Percentiles rank a stretch among this genome's conserved stretches.
Evolutionary conservation across 1,140 invertebrate species (phyloP).

Genomic region (Hyles vespertilio): DNA sequence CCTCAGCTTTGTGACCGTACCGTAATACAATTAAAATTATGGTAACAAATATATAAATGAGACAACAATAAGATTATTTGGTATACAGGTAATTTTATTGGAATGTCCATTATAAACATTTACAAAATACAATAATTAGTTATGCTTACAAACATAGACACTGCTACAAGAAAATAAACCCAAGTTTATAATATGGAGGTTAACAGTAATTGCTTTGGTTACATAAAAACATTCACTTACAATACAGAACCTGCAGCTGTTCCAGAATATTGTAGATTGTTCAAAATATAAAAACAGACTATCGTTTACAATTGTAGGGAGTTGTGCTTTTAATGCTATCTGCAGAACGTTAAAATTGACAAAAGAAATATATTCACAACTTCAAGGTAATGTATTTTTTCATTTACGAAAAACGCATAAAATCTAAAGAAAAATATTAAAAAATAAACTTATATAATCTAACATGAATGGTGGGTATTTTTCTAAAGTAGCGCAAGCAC

Average conservation of each 20-base stretch:
- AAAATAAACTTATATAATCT: conserved; percentile 21
- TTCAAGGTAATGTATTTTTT: too few relatives aligned
- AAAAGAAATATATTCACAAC: too few relatives aligned
- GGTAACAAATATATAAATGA: conserved; percentile 22
- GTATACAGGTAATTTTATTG: conserved; percentile 62
- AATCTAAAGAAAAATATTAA: not conserved
- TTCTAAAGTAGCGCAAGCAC: too few relatives aligned
- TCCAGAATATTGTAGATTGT: not conserved
- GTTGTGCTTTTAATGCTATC: too few relatives aligned
- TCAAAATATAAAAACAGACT: not conserved
- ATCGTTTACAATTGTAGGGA: not conserved
- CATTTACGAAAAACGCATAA: too few relatives aligned
- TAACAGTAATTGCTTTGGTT: conserved; percentile 59
- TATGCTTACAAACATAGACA: conserved; percentile 18
- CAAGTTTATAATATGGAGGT: conserved; percentile 51
- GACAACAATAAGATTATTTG: conserved; percentile 33
- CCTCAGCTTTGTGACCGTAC: too few relatives aligned
- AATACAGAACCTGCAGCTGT: too few relatives aligned
- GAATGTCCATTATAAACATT: conserved; percentile 60
- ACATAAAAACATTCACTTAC: conserved; percentile 2
- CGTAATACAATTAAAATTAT: too few relatives aligned
- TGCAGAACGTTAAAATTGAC: too few relatives aligned
- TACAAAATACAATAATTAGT: conserved; percentile 41
- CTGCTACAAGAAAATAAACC: conserved; percentile 29
- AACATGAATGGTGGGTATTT: conserved; percentile 33